Evolutionary conservation across 2,113 vertebrate genomes (phyloP).

Genomic region (Pipa parva): DNA sequence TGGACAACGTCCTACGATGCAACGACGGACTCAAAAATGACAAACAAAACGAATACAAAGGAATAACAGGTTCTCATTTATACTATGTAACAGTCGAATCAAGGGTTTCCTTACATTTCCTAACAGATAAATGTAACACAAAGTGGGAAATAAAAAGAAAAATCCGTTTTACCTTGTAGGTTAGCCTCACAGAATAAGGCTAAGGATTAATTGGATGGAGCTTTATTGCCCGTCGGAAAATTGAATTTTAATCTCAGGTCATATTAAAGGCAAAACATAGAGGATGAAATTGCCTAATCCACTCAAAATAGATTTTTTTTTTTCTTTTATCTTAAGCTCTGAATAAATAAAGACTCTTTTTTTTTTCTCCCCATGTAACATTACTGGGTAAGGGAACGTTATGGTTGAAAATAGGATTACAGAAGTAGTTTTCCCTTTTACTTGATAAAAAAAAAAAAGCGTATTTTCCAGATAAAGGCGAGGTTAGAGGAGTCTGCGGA

Average conservation of each 20-base stretch:
- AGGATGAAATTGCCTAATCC: conserved; percentile 15
- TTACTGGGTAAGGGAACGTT: not conserved
- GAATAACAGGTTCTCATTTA: not conserved
- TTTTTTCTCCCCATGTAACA: not conserved
- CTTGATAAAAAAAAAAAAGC: conserved; percentile 47
- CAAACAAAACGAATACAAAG: no score
- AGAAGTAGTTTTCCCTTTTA: conserved; percentile 31
- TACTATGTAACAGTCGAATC: not conserved
- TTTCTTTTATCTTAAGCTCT: not conserved
- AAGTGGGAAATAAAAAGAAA: not conserved
- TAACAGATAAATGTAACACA: not conserved
- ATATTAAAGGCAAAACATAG: not conserved
- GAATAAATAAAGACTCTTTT: not conserved
- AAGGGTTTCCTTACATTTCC: not conserved
- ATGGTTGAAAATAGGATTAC: not conserved
- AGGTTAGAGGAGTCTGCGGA: conserved; percentile 55
- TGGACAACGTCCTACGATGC: no score
- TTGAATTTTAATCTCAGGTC: not conserved
- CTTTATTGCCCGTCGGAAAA: not conserved
- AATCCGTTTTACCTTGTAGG: conserved; percentile 23
- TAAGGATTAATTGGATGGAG: conserved; percentile 13
- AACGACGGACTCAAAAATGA: no score
- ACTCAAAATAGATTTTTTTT: conserved; percentile 19
- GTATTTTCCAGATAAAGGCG: conserved; percentile 55
- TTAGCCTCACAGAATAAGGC: not conserved